These are phyloP conservation scores for Phyllostomus hastatus DNA, from an alignment of 2,113 vertebrate species.

Conservation along the genomic window DNA sequence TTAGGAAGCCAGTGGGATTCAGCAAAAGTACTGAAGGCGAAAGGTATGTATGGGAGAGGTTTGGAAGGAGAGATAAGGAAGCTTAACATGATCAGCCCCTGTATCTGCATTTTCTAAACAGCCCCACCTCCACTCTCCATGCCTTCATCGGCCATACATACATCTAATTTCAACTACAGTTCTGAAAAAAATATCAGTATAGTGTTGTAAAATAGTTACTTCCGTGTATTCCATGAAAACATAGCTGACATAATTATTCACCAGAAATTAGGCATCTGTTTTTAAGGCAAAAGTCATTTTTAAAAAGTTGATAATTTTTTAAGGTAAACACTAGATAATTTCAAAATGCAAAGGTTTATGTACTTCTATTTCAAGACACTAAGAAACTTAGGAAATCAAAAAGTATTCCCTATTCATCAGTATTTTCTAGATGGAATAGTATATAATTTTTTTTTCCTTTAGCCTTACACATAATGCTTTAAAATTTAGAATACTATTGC, in stretches of 20 bases:
- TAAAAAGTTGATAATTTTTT: background rate
- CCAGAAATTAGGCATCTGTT: background rate
- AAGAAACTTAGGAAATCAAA: conserved; percentile 30
- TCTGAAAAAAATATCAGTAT: background rate
- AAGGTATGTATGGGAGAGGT: background rate
- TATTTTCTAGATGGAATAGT: background rate
- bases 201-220: background rate
- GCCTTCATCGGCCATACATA: background rate
- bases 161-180: background rate
- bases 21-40: background rate
- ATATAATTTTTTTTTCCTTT: background rate
- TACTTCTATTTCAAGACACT: background rate
- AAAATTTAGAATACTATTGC: background rate
- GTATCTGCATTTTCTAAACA: background rate
- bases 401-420: background rate
- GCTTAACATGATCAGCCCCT: background rate
- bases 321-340: conserved; percentile 2
- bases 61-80: background rate
- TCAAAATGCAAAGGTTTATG: background rate
- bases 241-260: background rate
- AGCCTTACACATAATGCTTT: background rate
- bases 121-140: background rate
- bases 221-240: background rate
- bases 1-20: background rate
- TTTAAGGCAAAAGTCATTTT: background rate